Evolutionary conservation across 2,888 invertebrate genomes (phyloP), one percentile per base, ranked within the genome.

Genomic region (Cabera pusaria): DNA sequence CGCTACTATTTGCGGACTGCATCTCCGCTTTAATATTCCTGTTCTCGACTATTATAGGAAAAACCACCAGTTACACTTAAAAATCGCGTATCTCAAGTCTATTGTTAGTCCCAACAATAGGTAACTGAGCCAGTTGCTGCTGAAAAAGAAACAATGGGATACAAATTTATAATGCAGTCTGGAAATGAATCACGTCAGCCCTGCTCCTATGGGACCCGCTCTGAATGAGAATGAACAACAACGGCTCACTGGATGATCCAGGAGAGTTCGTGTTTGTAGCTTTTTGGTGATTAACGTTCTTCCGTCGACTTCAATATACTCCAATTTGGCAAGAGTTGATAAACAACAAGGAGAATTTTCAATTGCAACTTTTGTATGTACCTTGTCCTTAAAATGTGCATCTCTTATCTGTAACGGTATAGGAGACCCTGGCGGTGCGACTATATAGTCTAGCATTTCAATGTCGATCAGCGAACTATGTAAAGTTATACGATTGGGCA

Each of bases 121-220:
- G 72, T 74, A 73, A 72, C 74, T 72, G 78, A 72, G 75, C 69
- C 74, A 72, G 74, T 72, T 74, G 69, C 64, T 64, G 73, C 57
- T 77, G 70, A 69, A 78, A 78, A 80, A 80, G 78, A 82, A 81
- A 83, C 81, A 84, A 82, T 75, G 68, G 74, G 59, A 72, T 73
- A 81, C 82, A 83, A 84, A 84, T 85, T 81, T 83, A 81, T 83
- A 84, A 83, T 83, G 77, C 79, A 81, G 78, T 77, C 75, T 73
- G 76, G 72, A 72, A 81, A 80, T 81, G 78, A 84, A 83, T 85
- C 80, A 81, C 82, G 78, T 77, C 77, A 77, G 66, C 67, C 66
- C 53, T 59, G 59, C 66, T 71, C 77, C 79, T 70, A 55, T 55
- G 74, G 72, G 75, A 68, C 52, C 60, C 63, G 64, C 52, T 59